Percentiles rank a stretch among this genome's conserved stretches.
Evolutionary conservation across 2,113 vertebrate species (phyloP).

Genomic region (Pseudopodoces humilis): DNA sequence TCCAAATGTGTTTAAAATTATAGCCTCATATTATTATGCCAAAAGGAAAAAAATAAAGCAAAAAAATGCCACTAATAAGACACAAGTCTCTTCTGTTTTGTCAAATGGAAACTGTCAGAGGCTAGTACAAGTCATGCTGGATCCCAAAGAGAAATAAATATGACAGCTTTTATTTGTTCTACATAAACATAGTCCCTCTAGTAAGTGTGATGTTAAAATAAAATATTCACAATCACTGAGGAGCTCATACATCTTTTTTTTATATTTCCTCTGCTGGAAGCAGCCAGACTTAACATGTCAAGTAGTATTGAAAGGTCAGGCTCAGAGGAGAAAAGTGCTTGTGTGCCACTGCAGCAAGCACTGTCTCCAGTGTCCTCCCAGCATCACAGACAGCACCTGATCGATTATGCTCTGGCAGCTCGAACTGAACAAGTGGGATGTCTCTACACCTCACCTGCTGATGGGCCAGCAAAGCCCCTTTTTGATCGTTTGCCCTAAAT

Average conservation of each 20-base stretch:
- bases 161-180: background rate
- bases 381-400: rapidly evolving
- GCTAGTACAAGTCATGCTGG: background rate
- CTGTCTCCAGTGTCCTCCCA: background rate
- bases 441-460: background rate
- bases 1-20: background rate
- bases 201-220: background rate
- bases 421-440: background rate
- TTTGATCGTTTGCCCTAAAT: background rate
- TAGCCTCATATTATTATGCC: background rate
- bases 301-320: background rate
- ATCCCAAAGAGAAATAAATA: background rate
- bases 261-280: background rate
- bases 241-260: background rate
- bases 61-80: background rate
- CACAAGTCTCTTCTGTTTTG: background rate
- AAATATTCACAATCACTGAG: background rate
- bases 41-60: background rate
- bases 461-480: background rate
- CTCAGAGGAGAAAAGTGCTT: background rate
- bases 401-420: rapidly evolving
- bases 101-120: background rate
- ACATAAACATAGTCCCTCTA: background rate
- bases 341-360: background rate
- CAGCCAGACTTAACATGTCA: background rate